Evolutionary conservation across 2,797 vertebrate species (phyloP).

Genomic region (Margarornis squamiger): DNA sequence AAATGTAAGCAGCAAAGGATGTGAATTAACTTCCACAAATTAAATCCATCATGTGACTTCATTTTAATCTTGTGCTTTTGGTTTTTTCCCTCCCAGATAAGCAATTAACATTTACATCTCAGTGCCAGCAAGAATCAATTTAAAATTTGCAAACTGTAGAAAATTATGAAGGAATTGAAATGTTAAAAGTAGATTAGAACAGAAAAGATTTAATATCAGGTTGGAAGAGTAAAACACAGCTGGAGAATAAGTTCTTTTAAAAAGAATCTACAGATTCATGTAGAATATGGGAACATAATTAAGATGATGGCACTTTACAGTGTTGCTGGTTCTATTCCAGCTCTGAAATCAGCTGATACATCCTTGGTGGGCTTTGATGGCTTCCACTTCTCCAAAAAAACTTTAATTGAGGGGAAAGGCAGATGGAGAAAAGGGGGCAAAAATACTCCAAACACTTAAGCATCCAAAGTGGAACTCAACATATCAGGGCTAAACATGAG

Average conservation of each 20-base stretch:
- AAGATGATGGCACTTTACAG: constrained; percentile 11
- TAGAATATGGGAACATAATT: constrained; percentile 25
- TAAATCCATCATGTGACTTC: neutral
- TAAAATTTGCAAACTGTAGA: constrained; percentile 47
- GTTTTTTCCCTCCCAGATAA: neutral
- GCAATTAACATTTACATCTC: constrained; percentile 7
- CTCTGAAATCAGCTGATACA: neutral
- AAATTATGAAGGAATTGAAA: constrained; percentile 44
- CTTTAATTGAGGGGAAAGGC: neutral
- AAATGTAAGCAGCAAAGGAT: neutral
- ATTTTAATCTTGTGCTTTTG: neutral
- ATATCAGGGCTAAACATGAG: neutral
- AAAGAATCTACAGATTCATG: constrained; percentile 33
- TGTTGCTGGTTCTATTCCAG: neutral
- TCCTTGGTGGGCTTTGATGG: neutral
- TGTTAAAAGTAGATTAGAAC: constrained; percentile 48
- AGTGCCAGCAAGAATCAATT: constrained; percentile 20
- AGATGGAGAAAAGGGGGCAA: neutral
- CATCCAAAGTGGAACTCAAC: neutral
- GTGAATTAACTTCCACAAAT: neutral
- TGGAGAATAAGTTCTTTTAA: constrained; percentile 16
- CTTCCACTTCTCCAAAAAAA: neutral
- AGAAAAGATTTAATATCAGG: constrained; percentile 53
- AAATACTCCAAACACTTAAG: neutral
- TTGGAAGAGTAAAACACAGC: constrained; percentile 48